Base-by-base conservation (phyloP, 2,888 invertebrate genomes). In the Hirtodrosophila trivittata region DNA sequence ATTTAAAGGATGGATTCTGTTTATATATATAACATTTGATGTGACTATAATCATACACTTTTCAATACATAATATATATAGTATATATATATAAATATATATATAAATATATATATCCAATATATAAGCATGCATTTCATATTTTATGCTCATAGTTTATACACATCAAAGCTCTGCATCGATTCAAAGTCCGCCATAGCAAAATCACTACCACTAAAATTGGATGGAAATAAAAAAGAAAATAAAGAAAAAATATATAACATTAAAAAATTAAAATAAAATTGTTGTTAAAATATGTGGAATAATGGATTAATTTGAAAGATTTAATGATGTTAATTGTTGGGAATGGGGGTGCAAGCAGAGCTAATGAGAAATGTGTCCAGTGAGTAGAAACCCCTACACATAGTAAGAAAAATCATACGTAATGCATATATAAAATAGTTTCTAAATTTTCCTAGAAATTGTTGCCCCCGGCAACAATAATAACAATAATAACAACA, bases 151-250 rank as follows among this genome's bases (percentile, higher is more conserved):
- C 65, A 66, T 58, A 72, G 55, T 55, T 77, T 63, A 70, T 82
- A 82, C 45, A 68, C 66, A 60, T 83, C 78, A 77, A 80, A 82
- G 64, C 56, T 67, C 55, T 56, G 59, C 63, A 85, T 85, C 70
- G 82, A 57, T 37, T 87, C 87, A 62, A 88, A 88, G 70, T 88
- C 87, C 82, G 82, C 9, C 70, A 87, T 83, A 60, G 65, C 73
- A 70, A 86, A 88, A 75, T 87, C 87, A 75, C 60, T 83, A 75
- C 74, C 83, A 76, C 87, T 88, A 70, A 72, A 73, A 66, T 46
- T 49, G 56, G 59, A 35, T 8, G 30, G 63, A 33, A 63, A 41
- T 37, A 55, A 67, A 63, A 68, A 39, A 63, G 38, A 55, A 49
- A 50, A 64, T 57, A 45, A 54, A 64, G 66, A 41, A 59, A 66